Percentiles rank a stretch among this genome's conserved stretches.
Evolutionary conservation across 1,140 invertebrate species (phyloP).

Genomic region (Cydia amplana): DNA sequence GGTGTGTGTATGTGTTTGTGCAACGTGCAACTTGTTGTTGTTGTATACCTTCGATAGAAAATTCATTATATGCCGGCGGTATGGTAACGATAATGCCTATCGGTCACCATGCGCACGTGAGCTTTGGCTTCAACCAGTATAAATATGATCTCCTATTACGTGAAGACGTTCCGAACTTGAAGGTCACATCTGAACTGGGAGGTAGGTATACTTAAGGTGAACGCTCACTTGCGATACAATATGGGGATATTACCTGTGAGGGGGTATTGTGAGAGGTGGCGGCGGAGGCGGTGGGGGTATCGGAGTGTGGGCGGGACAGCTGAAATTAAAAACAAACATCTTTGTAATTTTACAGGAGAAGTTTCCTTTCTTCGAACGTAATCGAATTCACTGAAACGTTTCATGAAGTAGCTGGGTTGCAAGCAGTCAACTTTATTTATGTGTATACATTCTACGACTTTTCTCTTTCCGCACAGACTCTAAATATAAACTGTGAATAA

Average conservation of each 20-base stretch:
- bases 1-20: no score
- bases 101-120: not conserved
- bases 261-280: slow-evolving; percentile 71
- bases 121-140: not conserved
- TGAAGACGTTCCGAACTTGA: not conserved
- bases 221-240: not conserved
- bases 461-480: no score
- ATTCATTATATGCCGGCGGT: slow-evolving; percentile 1
- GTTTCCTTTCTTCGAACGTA: slow-evolving; percentile 24
- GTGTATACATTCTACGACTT: no score
- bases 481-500: no score
- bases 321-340: slow-evolving; percentile 50
- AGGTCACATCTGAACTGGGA: not conserved
- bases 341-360: slow-evolving; percentile 30
- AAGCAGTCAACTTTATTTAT: not conserved
- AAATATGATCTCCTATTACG: not conserved
- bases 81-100: not conserved
- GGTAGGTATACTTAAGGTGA: not conserved
- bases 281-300: slow-evolving; percentile 80
- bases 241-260: slow-evolving; percentile 62
- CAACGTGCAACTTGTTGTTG: not conserved
- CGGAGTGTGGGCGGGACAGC: slow-evolving; percentile 80
- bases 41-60: not conserved
- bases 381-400: slow-evolving; percentile 7
- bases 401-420: not conserved